Percentiles rank a stretch among this genome's conserved stretches.
phyloP scores from a whole-genome alignment of 2,113 vertebrate species.

The Silurus meridionalis region DNA sequence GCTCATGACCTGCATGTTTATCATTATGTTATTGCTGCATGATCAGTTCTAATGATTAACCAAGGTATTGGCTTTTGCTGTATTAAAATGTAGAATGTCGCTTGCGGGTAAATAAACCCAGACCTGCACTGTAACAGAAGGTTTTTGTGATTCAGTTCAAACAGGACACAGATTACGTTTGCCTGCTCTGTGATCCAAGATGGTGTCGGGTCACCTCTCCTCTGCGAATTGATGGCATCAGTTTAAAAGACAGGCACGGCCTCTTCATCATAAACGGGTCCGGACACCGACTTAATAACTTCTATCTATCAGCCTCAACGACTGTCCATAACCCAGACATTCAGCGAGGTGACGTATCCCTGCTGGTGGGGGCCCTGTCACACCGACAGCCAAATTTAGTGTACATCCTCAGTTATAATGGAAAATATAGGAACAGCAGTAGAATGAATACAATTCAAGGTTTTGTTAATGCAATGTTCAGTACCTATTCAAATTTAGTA shows the following conservation, averaged over 20 bases:
- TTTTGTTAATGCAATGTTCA: too few species aligned
- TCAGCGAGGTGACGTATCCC: not conserved
- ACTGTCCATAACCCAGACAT: not conserved
- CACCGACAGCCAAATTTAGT: not conserved
- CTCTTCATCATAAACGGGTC: slow-evolving; percentile 33
- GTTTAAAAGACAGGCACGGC: slow-evolving; percentile 28
- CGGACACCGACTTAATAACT: slow-evolving; percentile 1
- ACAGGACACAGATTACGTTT: not conserved
- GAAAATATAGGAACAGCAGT: not conserved
- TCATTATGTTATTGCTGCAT: not conserved
- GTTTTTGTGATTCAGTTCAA: not conserved
- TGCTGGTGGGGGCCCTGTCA: not conserved
- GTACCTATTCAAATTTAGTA: too few species aligned
- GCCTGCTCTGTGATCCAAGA: slow-evolving; percentile 3
- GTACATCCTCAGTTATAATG: not conserved
- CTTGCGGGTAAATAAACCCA: not conserved
- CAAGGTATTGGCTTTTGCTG: not conserved
- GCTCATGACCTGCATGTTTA: not conserved
- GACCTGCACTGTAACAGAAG: not conserved
- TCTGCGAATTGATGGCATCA: slow-evolving; percentile 35
- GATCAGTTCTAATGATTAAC: not conserved
- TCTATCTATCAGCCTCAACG: not conserved
- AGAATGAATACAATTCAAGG: too few species aligned
- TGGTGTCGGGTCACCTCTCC: slow-evolving; percentile 12
- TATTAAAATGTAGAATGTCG: not conserved